These are phyloP conservation scores for Zapus hudsonius DNA, from an alignment of 2,113 vertebrate species.

Conservation along the genomic window DNA sequence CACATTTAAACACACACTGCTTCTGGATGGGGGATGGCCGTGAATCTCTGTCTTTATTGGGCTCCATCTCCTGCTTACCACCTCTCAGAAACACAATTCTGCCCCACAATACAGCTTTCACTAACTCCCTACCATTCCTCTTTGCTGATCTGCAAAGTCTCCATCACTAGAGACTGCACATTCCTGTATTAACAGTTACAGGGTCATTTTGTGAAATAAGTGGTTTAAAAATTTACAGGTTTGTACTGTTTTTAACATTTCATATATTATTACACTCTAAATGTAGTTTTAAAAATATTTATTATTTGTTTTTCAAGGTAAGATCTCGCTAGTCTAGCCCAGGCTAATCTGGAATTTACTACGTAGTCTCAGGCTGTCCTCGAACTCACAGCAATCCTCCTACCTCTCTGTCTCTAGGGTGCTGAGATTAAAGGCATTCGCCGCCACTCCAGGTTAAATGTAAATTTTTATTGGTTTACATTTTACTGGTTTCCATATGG, in stretches of 20 bases:
- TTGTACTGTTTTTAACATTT: conserved; percentile 31
- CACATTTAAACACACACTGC: conserved; percentile 52
- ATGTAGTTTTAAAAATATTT: no score
- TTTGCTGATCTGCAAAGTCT: neutral
- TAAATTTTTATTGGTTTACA: conserved; percentile 17
- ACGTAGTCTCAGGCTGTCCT: no score
- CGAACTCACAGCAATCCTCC: no score
- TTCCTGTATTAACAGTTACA: neutral
- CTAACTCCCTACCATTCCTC: neutral
- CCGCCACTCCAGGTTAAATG: no score
- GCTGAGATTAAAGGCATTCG: no score
- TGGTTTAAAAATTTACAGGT: conserved; percentile 39
- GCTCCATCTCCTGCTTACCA: neutral
- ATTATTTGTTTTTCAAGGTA: no score
- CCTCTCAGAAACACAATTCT: neutral
- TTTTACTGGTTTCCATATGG: conserved; percentile 32
- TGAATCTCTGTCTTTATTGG: neutral
- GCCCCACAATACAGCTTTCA: neutral
- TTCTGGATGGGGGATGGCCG: conserved; percentile 6
- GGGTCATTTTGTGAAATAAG: neutral
- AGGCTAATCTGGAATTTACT: no score
- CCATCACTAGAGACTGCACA: neutral
- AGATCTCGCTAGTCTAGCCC: no score
- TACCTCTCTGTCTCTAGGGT: no score
- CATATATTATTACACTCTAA: neutral